A percentile compares a stretch with the other conserved stretches of the same genome.
Evolutionary conservation across 2,797 vertebrate genomes (phyloP).

Genomic region (Chiloscyllium punctatum): DNA sequence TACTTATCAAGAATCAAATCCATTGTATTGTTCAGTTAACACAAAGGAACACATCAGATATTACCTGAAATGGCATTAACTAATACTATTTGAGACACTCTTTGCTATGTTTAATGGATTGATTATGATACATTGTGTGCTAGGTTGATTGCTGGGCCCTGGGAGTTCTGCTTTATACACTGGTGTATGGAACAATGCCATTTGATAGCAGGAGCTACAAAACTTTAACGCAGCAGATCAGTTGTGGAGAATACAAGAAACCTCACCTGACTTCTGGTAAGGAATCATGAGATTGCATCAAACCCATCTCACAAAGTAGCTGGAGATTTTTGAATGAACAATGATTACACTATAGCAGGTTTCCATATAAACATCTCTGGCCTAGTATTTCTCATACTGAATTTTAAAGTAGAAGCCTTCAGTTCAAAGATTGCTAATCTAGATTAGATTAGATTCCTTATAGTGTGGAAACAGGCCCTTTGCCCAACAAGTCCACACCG

Average conservation of each 20-base stretch:
- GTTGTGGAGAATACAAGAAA: slow-evolving; percentile 62
- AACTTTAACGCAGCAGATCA: slow-evolving; percentile 67
- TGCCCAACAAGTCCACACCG: too few relatives aligned
- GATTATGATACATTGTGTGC: neutral
- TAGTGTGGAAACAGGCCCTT: too few relatives aligned
- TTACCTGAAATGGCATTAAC: neutral
- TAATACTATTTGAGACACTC: neutral
- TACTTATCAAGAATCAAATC: neutral
- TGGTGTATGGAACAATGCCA: slow-evolving; percentile 75
- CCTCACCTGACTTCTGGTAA: slow-evolving; percentile 68
- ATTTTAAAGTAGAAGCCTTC: neutral
- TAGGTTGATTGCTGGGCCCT: slow-evolving; percentile 79
- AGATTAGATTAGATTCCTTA: too few relatives aligned
- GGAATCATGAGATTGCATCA: neutral
- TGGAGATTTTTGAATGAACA: neutral
- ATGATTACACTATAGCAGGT: neutral
- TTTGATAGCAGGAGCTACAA: slow-evolving; percentile 65
- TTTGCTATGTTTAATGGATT: neutral
- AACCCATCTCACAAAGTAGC: neutral
- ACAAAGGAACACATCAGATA: neutral
- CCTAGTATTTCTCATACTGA: neutral
- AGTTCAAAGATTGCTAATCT: neutral
- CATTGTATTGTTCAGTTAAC: neutral
- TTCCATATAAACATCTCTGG: neutral
- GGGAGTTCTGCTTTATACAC: slow-evolving; percentile 68